Conservation (phyloP, 2,797 vertebrate genomes). For the Astyanax mexicanus region DNA sequence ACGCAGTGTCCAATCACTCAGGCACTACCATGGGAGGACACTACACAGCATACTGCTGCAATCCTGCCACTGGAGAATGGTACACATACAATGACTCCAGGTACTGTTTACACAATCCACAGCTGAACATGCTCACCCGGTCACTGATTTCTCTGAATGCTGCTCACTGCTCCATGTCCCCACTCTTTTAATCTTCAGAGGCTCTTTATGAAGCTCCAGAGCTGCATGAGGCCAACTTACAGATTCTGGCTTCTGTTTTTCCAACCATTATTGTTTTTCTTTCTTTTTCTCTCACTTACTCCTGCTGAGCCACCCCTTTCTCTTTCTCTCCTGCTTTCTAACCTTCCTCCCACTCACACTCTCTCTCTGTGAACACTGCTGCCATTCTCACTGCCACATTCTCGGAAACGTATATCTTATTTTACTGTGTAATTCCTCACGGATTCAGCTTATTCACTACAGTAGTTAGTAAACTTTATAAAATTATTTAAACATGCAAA, state of each 20-base stretch:
- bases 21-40: conserved; percentile 98
- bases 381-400: neutral
- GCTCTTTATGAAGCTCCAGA: neutral
- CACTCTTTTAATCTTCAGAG: neutral
- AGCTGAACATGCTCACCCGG: neutral
- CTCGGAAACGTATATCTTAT: neutral
- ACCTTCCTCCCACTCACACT: neutral
- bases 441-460: neutral
- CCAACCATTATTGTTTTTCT: conserved; percentile 16
- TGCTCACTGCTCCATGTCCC: neutral
- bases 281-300: no score
- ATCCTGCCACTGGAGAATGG: conserved; percentile 91
- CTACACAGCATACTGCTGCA: conserved; percentile 97
- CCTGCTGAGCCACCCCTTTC: neutral
- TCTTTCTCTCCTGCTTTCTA: conserved; percentile 20
- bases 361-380: neutral
- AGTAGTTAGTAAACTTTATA: no score
- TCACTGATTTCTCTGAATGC: no score
- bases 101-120: conserved; percentile 65
- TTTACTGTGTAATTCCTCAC: neutral
- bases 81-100: conserved; percentile 97
- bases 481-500: no score
- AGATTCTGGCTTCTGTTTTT: conserved; percentile 9
- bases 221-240: conserved; percentile 2
- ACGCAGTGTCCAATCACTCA: conserved; percentile 98